Evolutionary conservation across 2,113 vertebrate genomes (phyloP).

Genomic region (Bufo bufo): DNA sequence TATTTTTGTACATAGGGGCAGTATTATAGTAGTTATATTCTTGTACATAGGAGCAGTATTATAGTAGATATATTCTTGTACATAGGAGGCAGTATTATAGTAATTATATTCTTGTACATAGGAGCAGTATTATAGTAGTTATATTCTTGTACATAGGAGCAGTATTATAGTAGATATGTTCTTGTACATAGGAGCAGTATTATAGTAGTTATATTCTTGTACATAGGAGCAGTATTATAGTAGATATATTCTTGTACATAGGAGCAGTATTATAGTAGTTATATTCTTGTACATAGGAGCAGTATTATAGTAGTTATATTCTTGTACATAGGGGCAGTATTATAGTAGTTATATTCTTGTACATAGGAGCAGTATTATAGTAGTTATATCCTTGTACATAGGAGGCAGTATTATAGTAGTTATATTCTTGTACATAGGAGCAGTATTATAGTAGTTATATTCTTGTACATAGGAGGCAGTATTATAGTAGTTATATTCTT

Average conservation of each 20-base stretch:
- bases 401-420: background rate
- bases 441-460: conserved; percentile 7
- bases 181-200: background rate
- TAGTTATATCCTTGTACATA: conserved; percentile 1
- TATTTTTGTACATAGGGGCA: too few species aligned
- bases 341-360: too few species aligned
- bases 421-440: background rate
- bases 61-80: background rate
- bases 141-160: background rate
- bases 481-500: background rate
- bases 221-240: background rate
- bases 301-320: too few species aligned
- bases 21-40: too few species aligned
- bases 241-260: background rate
- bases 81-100: background rate
- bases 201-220: background rate
- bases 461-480: background rate
- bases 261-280: background rate
- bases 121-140: background rate
- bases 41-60: background rate
- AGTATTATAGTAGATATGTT: conserved; percentile 1
- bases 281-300: background rate
- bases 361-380: background rate
- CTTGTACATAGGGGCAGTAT: too few species aligned
- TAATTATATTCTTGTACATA: conserved; percentile 1